phyloP scores from a whole-genome alignment of 2,888 invertebrate genomes.

The Yponomeuta evonymella region DNA sequence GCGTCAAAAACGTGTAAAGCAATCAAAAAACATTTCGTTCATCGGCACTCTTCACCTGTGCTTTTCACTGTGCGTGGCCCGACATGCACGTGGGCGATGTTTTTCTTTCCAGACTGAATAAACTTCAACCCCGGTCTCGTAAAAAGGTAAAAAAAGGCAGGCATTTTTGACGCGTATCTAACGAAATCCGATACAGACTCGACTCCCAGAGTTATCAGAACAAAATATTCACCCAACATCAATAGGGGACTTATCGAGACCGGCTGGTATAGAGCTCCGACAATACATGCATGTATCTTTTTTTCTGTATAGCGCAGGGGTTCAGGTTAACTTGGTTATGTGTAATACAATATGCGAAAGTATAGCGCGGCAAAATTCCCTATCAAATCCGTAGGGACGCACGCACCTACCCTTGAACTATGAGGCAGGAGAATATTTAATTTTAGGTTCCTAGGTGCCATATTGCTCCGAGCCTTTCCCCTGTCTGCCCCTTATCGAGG shows the following conservation, averaged over 20 bases:
- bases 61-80: too few species aligned
- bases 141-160: not conserved
- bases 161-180: conserved; percentile 4
- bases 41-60: too few species aligned
- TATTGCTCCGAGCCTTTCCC: not conserved
- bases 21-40: too few species aligned
- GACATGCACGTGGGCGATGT: not conserved
- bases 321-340: not conserved
- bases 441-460: conserved; percentile 4
- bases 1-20: too few species aligned
- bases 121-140: too few species aligned
- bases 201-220: conserved; percentile 1
- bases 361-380: conserved; percentile 1
- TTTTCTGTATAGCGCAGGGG: not conserved
- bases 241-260: conserved; percentile 9
- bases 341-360: conserved; percentile 6
- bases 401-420: not conserved
- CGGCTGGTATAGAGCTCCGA: not conserved
- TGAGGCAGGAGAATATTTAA: conserved; percentile 5
- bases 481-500: not conserved
- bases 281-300: not conserved
- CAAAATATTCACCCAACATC: conserved; percentile 9
- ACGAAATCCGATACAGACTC: conserved; percentile 9
- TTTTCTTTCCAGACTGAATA: too few species aligned
- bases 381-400: conserved; percentile 9